These are phyloP conservation scores for Proterorhinus semilunaris DNA, from an alignment of 2,113 vertebrate species.

Conservation along the genomic window DNA sequence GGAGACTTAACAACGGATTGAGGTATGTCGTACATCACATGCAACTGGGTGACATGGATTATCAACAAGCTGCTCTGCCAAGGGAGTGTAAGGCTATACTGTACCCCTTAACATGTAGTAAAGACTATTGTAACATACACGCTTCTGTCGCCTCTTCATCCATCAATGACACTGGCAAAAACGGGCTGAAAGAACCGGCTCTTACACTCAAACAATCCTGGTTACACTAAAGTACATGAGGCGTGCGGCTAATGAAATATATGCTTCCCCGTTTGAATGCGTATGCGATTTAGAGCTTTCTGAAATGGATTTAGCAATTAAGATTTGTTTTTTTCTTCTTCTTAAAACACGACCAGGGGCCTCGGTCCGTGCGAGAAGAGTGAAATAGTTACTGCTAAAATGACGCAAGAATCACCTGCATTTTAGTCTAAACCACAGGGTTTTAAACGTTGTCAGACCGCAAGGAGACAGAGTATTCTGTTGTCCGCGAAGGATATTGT, in stretches of 20 bases:
- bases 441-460: no score
- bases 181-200: constrained; percentile 1
- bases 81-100: constrained; percentile 16
- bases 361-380: no score
- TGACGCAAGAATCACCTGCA: no score
- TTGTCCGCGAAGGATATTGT: no score
- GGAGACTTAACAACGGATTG: constrained; percentile 37
- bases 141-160: constrained; percentile 5
- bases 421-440: no score
- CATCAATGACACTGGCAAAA: constrained; percentile 6
- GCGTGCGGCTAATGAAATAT: background rate
- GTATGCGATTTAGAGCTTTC: no score
- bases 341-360: no score
- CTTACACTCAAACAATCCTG: background rate
- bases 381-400: no score
- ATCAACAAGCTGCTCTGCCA: constrained; percentile 26
- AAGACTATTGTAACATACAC: background rate
- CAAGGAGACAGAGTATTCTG: no score
- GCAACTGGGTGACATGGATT: constrained; percentile 34
- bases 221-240: background rate
- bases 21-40: constrained; percentile 57
- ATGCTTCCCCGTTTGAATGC: no score
- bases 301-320: no score
- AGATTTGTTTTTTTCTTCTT: no score
- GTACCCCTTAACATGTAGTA: constrained; percentile 1